These are phyloP conservation scores for Sebastes paucispinis DNA, from an alignment of 2,797 vertebrate genomes.

Conservation along the genomic window DNA sequence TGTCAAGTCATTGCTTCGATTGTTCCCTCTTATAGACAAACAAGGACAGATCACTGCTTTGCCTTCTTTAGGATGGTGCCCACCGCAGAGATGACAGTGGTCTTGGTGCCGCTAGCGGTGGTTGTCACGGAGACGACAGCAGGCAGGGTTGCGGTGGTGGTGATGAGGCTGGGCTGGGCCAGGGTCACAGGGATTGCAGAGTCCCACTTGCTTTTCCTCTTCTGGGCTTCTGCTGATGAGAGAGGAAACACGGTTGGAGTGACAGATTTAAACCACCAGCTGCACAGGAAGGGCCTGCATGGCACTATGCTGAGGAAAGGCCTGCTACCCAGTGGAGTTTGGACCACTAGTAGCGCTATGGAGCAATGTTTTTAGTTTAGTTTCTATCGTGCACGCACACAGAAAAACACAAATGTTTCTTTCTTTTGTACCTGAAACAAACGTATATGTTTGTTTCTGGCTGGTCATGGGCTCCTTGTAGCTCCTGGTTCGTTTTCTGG, in stretches of 20 bases:
- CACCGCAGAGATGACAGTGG: conserved; percentile 96
- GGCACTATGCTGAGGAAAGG: not conserved
- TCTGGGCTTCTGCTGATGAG: conserved; percentile 89
- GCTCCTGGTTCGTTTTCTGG: no score
- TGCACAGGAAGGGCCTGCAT: not conserved
- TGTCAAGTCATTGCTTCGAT: not conserved
- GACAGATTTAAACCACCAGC: not conserved
- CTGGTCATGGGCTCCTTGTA: not conserved
- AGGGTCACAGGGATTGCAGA: conserved; percentile 95
- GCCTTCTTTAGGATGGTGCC: conserved; percentile 98
- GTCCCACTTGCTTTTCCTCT: conserved; percentile 99
- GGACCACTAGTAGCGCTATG: no score
- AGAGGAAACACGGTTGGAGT: not conserved
- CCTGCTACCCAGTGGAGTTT: not conserved
- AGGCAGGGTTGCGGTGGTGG: conserved; percentile 91
- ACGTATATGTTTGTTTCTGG: not conserved
- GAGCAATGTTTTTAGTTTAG: not conserved
- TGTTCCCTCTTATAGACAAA: not conserved
- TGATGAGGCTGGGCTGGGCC: conserved; percentile 94
- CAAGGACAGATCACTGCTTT: conserved; percentile 85
- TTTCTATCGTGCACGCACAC: not conserved
- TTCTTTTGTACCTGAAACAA: not conserved
- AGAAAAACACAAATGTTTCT: not conserved
- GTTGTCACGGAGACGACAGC: conserved; percentile 96
- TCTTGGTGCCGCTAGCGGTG: conserved; percentile 97